Conservation (phyloP, 2,113 vertebrate genomes). For the Catagonus wagneri region DNA sequence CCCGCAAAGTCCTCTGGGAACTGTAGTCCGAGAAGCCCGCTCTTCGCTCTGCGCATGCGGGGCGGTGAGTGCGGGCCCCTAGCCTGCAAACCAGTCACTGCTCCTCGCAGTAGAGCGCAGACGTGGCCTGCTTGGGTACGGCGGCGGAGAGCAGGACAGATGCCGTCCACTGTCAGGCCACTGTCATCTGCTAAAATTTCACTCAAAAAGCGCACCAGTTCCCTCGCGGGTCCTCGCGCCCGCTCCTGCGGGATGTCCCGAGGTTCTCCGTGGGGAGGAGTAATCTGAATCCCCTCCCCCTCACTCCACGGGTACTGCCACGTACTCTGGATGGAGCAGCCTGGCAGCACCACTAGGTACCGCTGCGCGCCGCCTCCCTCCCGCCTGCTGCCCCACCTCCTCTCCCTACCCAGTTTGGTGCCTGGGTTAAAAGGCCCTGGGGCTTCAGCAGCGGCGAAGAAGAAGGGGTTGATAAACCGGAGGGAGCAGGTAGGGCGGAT, state of each 20-base stretch:
- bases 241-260: not conserved
- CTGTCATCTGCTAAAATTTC: not conserved
- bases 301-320: slow-evolving; percentile 34
- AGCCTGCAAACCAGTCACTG: rapidly evolving
- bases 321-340: not conserved
- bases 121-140: rapidly evolving
- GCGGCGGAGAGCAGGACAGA: rapidly evolving
- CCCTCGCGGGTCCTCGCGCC: not conserved
- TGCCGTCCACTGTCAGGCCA: not conserved
- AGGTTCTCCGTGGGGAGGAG: not conserved
- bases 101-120: rapidly evolving
- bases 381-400: not conserved
- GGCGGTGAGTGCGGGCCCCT: rapidly evolving
- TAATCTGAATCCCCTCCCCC: not conserved
- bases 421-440: not conserved
- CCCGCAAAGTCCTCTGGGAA: not conserved
- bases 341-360: not conserved
- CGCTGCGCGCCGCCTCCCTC: slow-evolving; percentile 19
- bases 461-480: not conserved
- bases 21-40: slow-evolving; percentile 53
- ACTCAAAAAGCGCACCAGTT: not conserved
- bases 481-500: not conserved
- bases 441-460: not conserved
- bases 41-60: slow-evolving; percentile 57
- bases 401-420: rapidly evolving